Evolutionary conservation across 2,888 invertebrate genomes (phyloP).

Genomic region (Magallana nippona): DNA sequence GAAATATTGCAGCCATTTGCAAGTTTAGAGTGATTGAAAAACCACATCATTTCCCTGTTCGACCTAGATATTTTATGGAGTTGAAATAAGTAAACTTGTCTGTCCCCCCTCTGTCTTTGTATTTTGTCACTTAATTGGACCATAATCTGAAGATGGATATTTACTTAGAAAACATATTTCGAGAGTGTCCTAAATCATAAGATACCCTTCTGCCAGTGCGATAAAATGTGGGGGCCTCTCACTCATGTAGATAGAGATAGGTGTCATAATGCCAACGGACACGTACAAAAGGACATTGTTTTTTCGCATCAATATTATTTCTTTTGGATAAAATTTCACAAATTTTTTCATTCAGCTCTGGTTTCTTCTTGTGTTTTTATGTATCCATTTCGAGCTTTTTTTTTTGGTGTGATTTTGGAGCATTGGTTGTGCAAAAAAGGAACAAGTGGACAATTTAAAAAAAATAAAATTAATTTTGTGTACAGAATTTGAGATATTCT

Average conservation of each 20-base stretch:
- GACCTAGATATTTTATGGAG: conserved; percentile 10
- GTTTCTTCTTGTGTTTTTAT: not conserved
- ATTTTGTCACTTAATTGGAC: conserved; percentile 33
- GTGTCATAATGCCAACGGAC: conserved; percentile 24
- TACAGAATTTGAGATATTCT: too few species aligned
- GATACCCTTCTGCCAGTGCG: not conserved
- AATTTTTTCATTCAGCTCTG: not conserved
- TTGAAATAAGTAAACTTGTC: not conserved
- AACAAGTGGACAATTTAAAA: too few species aligned
- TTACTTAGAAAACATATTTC: conserved; percentile 24
- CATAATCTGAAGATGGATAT: conserved; percentile 28
- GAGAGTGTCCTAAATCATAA: conserved; percentile 20
- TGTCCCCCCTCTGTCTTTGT: not conserved
- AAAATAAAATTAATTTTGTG: too few species aligned
- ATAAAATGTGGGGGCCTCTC: not conserved
- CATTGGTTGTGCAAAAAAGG: too few species aligned
- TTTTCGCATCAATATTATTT: not conserved
- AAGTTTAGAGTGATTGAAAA: not conserved
- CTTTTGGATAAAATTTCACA: not conserved
- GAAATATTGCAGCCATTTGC: conserved; percentile 15
- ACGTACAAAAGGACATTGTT: not conserved
- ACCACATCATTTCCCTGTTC: not conserved
- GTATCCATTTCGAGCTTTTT: too few species aligned
- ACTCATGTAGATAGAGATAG: conserved; percentile 26
- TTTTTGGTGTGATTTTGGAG: too few species aligned